Evolutionary conservation across 2,113 vertebrate species (phyloP), one percentile per base, ranked within the genome.

Genomic region (Tylochromis polylepis): DNA sequence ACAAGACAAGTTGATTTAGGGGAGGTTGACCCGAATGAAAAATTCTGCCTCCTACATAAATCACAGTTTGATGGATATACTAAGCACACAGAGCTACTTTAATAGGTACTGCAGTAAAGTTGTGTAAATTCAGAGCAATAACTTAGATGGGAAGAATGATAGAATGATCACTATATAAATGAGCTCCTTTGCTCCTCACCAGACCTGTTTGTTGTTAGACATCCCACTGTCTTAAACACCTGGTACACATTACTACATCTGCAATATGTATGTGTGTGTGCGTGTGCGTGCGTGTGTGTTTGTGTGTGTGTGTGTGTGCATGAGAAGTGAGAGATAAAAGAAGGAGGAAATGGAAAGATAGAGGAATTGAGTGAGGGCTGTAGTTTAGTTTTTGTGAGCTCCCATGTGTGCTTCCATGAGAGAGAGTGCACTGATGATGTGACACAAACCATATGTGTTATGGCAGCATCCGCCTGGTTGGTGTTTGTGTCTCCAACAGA

Each of bases 381-480:
- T 34, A 89, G 89, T 92, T 93, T 79, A 78, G 60, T 79, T 91
- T 89, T 82, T 87, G 87, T 86, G 89, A 91, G 91, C 84, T 93
- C 80, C 82, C 89, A 87, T 86, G 90, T 89, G 93, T 81, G 87
- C 86, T 93, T 93, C 90, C 92, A 92, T 85, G 82, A 87, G 65
- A 83, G 49, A 31, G 65, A 72, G 82, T 72, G 51, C 75, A 79
- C 79, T 88, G 89, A 88, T 77, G 88, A 92, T 84, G 92, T 93
- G 94, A 94, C 90, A 87, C 72, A 85, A 95, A 93, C 92, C 95
- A 95, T 87, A 91, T 95, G 94, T 87, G 84, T 83, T 18, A 78
- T 29, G 60, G 56, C 84, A 92, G 90, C 92, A 93, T 92, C 89
- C 91, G 94, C 84, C 78, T 65, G 59, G 51, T 77, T 59, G 41